These are phyloP conservation scores for Parnassius glacialis DNA, from an alignment of 2,888 invertebrate genomes.

Conservation along the genomic window DNA sequence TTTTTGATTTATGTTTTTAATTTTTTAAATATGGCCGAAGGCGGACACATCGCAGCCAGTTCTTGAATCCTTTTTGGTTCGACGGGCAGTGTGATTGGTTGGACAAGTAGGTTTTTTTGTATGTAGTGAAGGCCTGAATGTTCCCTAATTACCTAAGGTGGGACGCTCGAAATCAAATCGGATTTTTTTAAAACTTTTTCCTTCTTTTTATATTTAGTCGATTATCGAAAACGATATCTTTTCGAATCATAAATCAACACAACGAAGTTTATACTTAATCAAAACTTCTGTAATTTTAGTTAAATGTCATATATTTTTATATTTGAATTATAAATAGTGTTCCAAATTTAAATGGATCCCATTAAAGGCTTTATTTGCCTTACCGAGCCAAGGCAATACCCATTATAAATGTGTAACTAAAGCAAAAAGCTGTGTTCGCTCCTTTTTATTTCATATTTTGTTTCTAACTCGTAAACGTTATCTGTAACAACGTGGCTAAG, in stretches of 20 bases:
- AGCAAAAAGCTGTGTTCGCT: constrained; percentile 22
- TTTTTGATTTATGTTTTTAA: constrained; percentile 74
- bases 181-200: constrained; percentile 35
- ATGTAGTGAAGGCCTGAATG: constrained; percentile 46
- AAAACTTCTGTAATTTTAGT: too few relatives aligned
- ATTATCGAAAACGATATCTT: neutral
- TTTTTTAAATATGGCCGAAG: constrained; percentile 73
- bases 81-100: constrained; percentile 64
- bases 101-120: constrained; percentile 52
- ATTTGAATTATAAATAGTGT: neutral
- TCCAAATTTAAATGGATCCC: neutral
- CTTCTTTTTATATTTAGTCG: constrained; percentile 38
- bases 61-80: constrained; percentile 50
- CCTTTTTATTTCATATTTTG: constrained; percentile 52
- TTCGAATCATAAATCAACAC: too few relatives aligned
- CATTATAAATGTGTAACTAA: constrained; percentile 12
- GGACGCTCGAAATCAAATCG: constrained; percentile 49
- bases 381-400: constrained; percentile 8
- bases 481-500: constrained; percentile 76
- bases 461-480: constrained; percentile 68
- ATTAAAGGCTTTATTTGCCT: constrained; percentile 8
- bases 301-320: neutral
- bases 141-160: constrained; percentile 68
- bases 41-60: constrained; percentile 48
- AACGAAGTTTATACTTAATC: too few relatives aligned